Percentiles rank a stretch among this genome's conserved stretches.
These are phyloP conservation scores for Chloroclystis v-ata DNA, from an alignment of 2,888 invertebrate genomes.

Conservation along the genomic window DNA sequence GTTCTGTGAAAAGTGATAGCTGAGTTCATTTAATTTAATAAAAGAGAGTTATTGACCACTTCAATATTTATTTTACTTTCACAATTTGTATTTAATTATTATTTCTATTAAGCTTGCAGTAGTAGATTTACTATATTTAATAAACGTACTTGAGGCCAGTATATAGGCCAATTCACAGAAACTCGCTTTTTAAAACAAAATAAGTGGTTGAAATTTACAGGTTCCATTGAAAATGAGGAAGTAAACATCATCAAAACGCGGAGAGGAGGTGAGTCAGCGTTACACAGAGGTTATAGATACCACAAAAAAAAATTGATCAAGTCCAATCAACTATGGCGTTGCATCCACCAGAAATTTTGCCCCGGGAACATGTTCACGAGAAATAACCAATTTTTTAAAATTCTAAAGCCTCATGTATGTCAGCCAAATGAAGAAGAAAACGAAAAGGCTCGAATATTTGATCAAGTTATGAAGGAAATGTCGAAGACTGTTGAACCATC, in stretches of 20 bases:
- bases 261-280: slow-evolving; percentile 5
- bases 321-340: slow-evolving; percentile 8
- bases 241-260: background rate
- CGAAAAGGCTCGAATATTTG: slow-evolving; percentile 7
- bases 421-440: slow-evolving; percentile 2
- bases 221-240: background rate
- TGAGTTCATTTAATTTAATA: too few relatives aligned
- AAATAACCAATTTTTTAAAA: background rate
- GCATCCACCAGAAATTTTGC: background rate
- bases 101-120: too few relatives aligned
- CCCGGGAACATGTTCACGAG: slow-evolving; percentile 4
- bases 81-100: too few relatives aligned
- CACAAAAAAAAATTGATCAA: slow-evolving; percentile 2
- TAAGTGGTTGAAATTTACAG: too few relatives aligned
- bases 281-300: slow-evolving; percentile 7
- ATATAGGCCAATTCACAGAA: too few relatives aligned
- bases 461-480: background rate
- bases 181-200: too few relatives aligned
- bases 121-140: too few relatives aligned
- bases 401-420: slow-evolving; percentile 8
- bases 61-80: too few relatives aligned
- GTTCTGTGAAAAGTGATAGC: too few relatives aligned
- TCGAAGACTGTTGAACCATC: background rate
- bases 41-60: too few relatives aligned
- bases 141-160: too few relatives aligned